Evolutionary conservation across 2,113 vertebrate genomes (phyloP).

Genomic region (Nansenia antarctica): DNA sequence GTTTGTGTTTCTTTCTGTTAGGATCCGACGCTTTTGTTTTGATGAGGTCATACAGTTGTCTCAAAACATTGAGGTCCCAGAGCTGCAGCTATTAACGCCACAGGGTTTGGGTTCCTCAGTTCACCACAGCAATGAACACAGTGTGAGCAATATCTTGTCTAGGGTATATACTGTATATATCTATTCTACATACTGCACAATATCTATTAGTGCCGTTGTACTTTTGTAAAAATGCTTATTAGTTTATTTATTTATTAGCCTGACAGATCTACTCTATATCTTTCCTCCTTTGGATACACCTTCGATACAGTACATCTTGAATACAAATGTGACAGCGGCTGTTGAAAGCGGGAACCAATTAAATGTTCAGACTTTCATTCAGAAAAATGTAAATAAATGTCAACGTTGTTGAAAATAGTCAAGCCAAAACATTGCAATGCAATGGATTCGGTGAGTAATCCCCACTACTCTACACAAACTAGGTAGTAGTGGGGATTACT

Average conservation of each 20-base stretch:
- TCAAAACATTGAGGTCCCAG: constrained; percentile 34
- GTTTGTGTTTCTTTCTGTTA: constrained; percentile 32
- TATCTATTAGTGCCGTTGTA: too few relatives aligned
- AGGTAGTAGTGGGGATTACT: too few relatives aligned
- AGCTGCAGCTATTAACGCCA: constrained; percentile 25
- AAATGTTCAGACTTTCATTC: not conserved
- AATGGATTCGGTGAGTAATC: too few relatives aligned
- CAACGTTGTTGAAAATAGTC: too few relatives aligned
- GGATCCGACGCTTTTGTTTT: constrained; percentile 36
- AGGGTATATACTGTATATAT: too few relatives aligned
- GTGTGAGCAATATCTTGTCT: not conserved
- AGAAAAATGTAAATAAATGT: too few relatives aligned
- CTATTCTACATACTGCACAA: not conserved
- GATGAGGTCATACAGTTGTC: constrained; percentile 31
- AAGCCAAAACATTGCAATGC: too few relatives aligned
- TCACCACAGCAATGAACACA: constrained; percentile 16
- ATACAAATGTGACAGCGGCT: too few relatives aligned
- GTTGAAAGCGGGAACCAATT: not conserved
- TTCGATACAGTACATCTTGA: too few relatives aligned
- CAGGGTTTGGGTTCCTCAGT: not conserved
- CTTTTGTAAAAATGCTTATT: too few relatives aligned
- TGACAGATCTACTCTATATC: not conserved
- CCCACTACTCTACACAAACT: too few relatives aligned
- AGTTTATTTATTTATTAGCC: too few relatives aligned
- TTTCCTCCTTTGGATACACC: not conserved